Percentiles rank a stretch among this genome's conserved stretches.
These are phyloP conservation scores for Dicyrtomina minuta DNA, from an alignment of 2,888 invertebrate species.

Conservation along the genomic window DNA sequence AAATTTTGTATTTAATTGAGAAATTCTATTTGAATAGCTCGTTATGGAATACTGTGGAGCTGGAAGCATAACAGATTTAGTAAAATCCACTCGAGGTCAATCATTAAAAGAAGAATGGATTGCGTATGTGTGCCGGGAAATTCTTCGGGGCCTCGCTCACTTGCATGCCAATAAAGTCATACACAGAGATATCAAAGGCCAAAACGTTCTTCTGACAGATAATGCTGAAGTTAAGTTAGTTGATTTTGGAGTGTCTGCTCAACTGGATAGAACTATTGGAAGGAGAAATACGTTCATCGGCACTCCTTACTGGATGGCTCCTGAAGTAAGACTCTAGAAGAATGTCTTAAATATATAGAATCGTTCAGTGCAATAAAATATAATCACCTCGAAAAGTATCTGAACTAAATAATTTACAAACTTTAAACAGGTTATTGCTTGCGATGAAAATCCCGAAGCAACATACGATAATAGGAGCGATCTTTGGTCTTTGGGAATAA, in stretches of 20 bases:
- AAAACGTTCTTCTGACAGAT: conserved; percentile 98
- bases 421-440: conserved; percentile 77
- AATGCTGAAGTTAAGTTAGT: conserved; percentile 98
- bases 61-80: conserved; percentile 97
- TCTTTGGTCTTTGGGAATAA: conserved; percentile 91
- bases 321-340: conserved; percentile 63
- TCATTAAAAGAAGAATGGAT: conserved; percentile 99
- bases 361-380: too few species aligned
- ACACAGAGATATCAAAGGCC: conserved; percentile 98
- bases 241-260: conserved; percentile 64
- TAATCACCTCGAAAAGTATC: too few species aligned
- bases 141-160: conserved; percentile 91
- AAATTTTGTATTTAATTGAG: too few species aligned
- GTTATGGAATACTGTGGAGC: conserved; percentile 99
- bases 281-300: conserved; percentile 99
- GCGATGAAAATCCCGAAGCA: conserved; percentile 99
- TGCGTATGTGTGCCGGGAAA: conserved; percentile 97
- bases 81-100: conserved; percentile 98
- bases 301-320: conserved; percentile 98
- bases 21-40: conserved; percentile 60
- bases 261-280: conserved; percentile 97
- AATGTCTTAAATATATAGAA: too few species aligned
- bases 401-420: too few species aligned
- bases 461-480: conserved; percentile 98
- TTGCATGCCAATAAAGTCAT: conserved; percentile 98